Evolutionary conservation across 2,888 invertebrate species (phyloP), one percentile per base, ranked within the genome.

Genomic region (Lepidonotus clava): DNA sequence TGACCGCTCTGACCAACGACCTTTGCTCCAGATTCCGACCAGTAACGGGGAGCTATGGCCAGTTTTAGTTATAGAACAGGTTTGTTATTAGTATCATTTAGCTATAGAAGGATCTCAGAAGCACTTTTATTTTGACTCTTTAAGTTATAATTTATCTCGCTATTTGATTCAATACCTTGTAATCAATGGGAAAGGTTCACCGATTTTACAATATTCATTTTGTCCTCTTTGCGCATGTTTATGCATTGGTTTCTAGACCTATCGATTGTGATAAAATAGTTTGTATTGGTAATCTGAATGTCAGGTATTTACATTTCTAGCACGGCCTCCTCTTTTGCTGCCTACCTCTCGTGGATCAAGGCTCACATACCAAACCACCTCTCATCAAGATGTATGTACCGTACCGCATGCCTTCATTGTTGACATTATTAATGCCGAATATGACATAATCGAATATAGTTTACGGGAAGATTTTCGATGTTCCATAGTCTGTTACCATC

Each of bases 1-100:
- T 88, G 87, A 89, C 56, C 90, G 89, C 28, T 66, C 87, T n/a
- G 90, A 92, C 21, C 90, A 91, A 87, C 92, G 92, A 76, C 92
- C 92, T n/a, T 91, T 92, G 24, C 91, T 90, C 88, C 91, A 90
- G 86, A 88, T 92, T 28, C 77, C 51, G 11, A 91, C 91, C 24
- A 88, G 88, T 36, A 71, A 88, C 6, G 92, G 92, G 21, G 88
- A 88, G 38, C 85, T 92, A 24, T 92, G 92, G 92, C 92, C 92
- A n/a, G 38, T 92, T 0, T 88, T 92, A 46, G 90, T 92, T 34
- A 89, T 92, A 32, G 92, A 92, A 88, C 92, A 92, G 91, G 92
- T 92, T 84, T 46, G 71, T 56, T 46, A 46, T 11, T 46, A 18
- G 8, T 8, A 46, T 11, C n/a, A n/a, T n/a, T n/a, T n/a, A n/a